Conservation (phyloP, 2,113 vertebrate species). For the Octodon degus region DNA sequence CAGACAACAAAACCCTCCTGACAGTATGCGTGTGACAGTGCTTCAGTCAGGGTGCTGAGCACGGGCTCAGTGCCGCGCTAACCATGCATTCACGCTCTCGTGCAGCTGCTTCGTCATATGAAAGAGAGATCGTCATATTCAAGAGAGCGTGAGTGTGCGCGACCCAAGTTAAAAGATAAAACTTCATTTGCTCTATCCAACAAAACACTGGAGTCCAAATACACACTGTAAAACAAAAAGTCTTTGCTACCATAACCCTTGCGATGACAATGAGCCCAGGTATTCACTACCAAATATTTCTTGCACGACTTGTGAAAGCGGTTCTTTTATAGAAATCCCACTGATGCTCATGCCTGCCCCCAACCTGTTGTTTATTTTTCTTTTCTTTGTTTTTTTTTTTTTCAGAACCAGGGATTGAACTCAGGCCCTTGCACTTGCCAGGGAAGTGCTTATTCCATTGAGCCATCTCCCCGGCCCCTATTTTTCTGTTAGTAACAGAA, state of each 20-base stretch:
- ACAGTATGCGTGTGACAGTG: neutral
- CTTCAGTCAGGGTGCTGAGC: neutral
- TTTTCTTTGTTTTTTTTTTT: too few relatives aligned
- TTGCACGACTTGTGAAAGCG: neutral
- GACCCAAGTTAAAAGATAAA: neutral
- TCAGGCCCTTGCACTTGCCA: too few relatives aligned
- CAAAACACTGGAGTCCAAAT: neutral
- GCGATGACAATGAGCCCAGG: conserved; percentile 3
- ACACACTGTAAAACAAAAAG: neutral
- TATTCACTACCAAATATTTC: neutral
- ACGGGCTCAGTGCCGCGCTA: neutral
- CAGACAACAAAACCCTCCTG: neutral
- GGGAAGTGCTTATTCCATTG: too few relatives aligned
- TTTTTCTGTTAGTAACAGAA: neutral
- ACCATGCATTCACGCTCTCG: fast-evolving
- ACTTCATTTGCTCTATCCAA: neutral
- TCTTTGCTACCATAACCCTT: neutral
- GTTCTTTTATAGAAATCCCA: neutral
- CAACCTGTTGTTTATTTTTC: neutral
- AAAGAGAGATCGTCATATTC: neutral
- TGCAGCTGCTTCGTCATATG: neutral
- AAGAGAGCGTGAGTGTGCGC: neutral
- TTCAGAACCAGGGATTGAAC: too few relatives aligned
- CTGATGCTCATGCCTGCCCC: neutral
- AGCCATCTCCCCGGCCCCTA: too few relatives aligned